phyloP scores from a whole-genome alignment of 2,113 vertebrate species.

The Parus major region DNA sequence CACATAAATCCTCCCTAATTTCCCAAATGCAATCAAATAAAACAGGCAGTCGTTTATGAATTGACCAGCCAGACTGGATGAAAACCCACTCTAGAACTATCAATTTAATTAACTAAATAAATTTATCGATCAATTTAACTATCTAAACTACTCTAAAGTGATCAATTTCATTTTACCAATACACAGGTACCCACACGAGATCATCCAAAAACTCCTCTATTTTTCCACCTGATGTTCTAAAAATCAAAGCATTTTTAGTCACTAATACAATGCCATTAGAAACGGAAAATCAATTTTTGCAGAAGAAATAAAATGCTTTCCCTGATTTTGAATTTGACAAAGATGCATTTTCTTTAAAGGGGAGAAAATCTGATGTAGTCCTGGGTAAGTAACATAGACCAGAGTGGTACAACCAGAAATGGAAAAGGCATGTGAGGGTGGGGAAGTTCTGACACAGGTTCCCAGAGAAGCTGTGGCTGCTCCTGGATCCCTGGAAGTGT shows the following conservation, averaged over 20 bases:
- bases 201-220: neutral
- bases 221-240: neutral
- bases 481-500: fast-evolving
- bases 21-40: neutral
- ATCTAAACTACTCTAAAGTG: neutral
- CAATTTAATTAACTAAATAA: neutral
- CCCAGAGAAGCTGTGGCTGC: neutral
- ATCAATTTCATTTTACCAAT: neutral
- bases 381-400: neutral
- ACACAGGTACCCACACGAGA: neutral
- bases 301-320: neutral
- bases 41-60: neutral
- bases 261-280: neutral
- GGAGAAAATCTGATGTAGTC: fast-evolving
- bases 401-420: neutral
- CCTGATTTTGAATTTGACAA: neutral
- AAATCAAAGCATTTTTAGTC: neutral
- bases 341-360: neutral
- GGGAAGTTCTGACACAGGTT: fast-evolving
- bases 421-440: neutral
- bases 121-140: neutral
- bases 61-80: neutral
- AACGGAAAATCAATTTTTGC: neutral
- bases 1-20: neutral
- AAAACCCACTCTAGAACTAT: neutral